Conservation (phyloP, 2,113 vertebrate species). For the Gallinago media region DNA sequence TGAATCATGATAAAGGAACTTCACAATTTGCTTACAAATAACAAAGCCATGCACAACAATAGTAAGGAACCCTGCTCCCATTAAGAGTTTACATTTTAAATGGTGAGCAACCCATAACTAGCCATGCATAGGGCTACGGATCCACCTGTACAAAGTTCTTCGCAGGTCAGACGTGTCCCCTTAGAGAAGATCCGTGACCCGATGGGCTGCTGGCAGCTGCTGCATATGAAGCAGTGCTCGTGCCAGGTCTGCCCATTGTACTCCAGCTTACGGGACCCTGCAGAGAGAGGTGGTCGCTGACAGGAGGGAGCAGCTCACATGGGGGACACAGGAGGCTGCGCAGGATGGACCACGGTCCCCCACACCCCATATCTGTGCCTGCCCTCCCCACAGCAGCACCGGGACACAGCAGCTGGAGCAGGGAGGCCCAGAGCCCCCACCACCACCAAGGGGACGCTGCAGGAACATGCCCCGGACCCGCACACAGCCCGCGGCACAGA, state of each 20-base stretch:
- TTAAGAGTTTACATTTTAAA: background rate
- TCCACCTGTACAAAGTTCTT: background rate
- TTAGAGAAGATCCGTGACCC: too few relatives aligned
- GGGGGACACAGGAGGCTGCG: rapidly evolving
- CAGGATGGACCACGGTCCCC: background rate
- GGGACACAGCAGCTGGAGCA: background rate
- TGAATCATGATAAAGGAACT: background rate
- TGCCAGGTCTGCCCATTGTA: too few relatives aligned
- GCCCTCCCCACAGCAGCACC: background rate
- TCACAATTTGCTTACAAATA: background rate
- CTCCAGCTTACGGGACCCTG: slow-evolving; percentile 97
- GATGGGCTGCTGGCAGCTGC: too few relatives aligned
- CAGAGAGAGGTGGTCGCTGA: slow-evolving; percentile 11
- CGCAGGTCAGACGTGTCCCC: background rate
- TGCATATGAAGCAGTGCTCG: too few relatives aligned
- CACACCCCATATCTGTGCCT: background rate
- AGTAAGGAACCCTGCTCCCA: background rate
- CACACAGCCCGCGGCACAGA: background rate
- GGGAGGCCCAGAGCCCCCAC: background rate
- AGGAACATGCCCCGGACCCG: background rate
- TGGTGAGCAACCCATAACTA: background rate
- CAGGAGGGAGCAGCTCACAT: background rate
- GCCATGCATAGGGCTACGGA: rapidly evolving
- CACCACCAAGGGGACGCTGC: background rate
- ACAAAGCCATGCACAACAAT: background rate